These are phyloP conservation scores for Merluccius polli DNA, from an alignment of 2,797 vertebrate species.

Conservation along the genomic window DNA sequence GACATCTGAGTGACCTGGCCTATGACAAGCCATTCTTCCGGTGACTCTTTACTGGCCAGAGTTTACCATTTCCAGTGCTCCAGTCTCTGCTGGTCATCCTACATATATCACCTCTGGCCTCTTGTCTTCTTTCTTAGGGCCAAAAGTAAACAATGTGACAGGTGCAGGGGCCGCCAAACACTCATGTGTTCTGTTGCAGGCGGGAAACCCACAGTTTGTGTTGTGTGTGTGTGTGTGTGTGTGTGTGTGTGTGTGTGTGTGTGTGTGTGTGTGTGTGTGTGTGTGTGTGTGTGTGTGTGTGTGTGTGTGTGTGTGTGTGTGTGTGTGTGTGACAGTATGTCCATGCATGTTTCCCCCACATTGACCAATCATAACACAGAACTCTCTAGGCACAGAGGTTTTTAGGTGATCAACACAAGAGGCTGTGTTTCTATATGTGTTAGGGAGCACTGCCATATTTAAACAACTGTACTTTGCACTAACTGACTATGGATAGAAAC, in stretches of 20 bases:
- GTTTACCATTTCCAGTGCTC: slow-evolving; percentile 15
- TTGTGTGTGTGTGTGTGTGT: neutral
- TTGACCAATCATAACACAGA: slow-evolving; percentile 51
- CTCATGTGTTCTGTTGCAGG: slow-evolving; percentile 49
- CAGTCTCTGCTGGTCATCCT: slow-evolving; percentile 18
- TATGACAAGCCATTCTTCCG: slow-evolving; percentile 33
- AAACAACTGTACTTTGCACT: slow-evolving; percentile 52
- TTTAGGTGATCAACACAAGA: slow-evolving; percentile 47
- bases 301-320: neutral
- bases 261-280: neutral
- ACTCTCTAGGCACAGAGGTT: slow-evolving; percentile 46
- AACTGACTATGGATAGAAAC: slow-evolving; percentile 42
- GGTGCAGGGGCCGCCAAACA: slow-evolving; percentile 58
- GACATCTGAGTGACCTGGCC: slow-evolving; percentile 34
- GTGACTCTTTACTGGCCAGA: slow-evolving; percentile 14
- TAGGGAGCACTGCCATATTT: slow-evolving; percentile 43
- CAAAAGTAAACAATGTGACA: slow-evolving; percentile 62
- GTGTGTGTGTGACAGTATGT: slow-evolving; percentile 1
- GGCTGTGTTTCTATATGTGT: slow-evolving; percentile 58
- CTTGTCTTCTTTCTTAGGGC: slow-evolving; percentile 32
- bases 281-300: no score
- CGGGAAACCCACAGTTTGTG: slow-evolving; percentile 34
- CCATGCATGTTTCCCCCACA: slow-evolving; percentile 15
- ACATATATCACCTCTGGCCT: slow-evolving; percentile 29
- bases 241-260: slow-evolving; percentile 2